Percentiles rank a stretch among this genome's conserved stretches.
phyloP scores from a whole-genome alignment of 2,797 vertebrate genomes.

The Alectoris magna region DNA sequence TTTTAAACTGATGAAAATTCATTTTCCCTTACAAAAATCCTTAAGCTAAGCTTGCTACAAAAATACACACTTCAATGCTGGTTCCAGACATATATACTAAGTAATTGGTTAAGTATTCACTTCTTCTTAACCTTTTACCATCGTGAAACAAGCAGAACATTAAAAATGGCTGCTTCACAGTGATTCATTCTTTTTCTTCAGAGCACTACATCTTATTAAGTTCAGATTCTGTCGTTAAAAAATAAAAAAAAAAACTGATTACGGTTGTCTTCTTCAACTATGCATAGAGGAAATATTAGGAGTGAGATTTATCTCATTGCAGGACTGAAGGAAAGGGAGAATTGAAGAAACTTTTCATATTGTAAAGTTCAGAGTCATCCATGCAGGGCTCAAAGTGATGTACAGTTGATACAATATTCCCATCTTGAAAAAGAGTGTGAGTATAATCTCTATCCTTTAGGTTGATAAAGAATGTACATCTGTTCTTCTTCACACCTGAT shows the following conservation, averaged over 20 bases:
- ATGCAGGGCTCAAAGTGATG: accelerated
- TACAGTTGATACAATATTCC: neutral
- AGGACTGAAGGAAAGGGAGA: neutral
- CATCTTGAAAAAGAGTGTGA: neutral
- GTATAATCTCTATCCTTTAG: neutral
- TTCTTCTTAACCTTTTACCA: constrained; percentile 24
- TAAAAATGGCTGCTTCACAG: neutral
- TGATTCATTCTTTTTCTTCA: neutral
- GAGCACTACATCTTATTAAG: neutral
- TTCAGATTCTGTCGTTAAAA: neutral
- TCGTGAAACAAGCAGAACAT: neutral
- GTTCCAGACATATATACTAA: neutral
- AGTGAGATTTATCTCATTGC: neutral
- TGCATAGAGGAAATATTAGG: neutral
- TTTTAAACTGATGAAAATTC: neutral
- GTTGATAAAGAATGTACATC: neutral
- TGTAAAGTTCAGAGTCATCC: neutral
- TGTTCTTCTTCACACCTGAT: neutral
- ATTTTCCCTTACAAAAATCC: neutral
- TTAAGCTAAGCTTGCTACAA: neutral
- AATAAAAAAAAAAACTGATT: neutral
- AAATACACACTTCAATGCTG: neutral
- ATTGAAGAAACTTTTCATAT: neutral
- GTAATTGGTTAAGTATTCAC: constrained; percentile 56
- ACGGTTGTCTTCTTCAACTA: neutral